Evolutionary conservation across 2,888 invertebrate species (phyloP).

Genomic region (Thymelicus sylvestris): DNA sequence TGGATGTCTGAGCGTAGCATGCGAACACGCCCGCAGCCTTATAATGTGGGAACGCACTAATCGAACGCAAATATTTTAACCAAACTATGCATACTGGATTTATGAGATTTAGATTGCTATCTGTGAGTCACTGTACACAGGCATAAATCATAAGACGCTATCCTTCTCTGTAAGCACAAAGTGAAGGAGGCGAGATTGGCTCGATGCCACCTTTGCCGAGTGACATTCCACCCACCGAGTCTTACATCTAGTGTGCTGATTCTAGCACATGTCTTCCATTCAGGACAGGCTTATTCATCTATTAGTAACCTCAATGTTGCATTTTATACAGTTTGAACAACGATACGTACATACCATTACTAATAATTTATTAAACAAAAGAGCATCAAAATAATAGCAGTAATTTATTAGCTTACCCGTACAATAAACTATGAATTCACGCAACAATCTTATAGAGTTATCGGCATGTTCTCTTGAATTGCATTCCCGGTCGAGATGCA

Average conservation of each 20-base stretch:
- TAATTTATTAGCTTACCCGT: neutral
- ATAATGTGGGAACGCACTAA: constrained; percentile 63
- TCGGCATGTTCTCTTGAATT: constrained; percentile 24
- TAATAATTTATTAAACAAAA: too few relatives aligned
- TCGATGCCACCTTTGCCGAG: constrained; percentile 54
- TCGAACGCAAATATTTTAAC: constrained; percentile 57
- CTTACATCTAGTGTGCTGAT: constrained; percentile 54
- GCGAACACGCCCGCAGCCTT: constrained; percentile 51
- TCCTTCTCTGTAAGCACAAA: constrained; percentile 26
- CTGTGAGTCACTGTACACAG: constrained; percentile 11
- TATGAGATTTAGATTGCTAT: constrained; percentile 28
- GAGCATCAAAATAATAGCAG: neutral
- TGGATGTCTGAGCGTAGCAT: constrained; percentile 50
- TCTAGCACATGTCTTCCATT: constrained; percentile 16
- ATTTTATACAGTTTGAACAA: neutral
- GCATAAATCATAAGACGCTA: constrained; percentile 30
- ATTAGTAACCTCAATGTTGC: constrained; percentile 2
- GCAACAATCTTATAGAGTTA: constrained; percentile 1
- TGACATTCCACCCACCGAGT: constrained; percentile 65
- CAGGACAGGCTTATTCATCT: constrained; percentile 3
- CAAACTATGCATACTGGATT: constrained; percentile 28
- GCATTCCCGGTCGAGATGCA: constrained; percentile 20
- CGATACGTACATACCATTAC: neutral
- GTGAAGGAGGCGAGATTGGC: constrained; percentile 52
- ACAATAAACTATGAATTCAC: constrained; percentile 5